These are phyloP conservation scores for Trichogramma dendrolimi DNA, from an alignment of 2,888 invertebrate genomes.

Conservation along the genomic window DNA sequence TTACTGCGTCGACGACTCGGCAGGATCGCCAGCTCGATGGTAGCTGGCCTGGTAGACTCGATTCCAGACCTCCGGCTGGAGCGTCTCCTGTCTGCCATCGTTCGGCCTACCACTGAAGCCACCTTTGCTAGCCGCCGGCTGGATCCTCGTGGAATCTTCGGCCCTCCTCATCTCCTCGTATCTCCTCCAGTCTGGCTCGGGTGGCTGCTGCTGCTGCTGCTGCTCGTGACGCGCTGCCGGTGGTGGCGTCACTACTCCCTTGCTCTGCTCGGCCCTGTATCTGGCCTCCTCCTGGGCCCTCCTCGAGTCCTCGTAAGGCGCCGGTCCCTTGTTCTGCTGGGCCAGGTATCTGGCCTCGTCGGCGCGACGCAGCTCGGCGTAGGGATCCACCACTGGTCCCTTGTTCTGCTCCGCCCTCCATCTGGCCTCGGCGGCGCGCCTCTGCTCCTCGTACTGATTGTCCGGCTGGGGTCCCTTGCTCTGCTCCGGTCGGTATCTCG, in stretches of 20 bases:
- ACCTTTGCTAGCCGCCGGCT: too few species aligned
- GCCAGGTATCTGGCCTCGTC: slow-evolving; percentile 19
- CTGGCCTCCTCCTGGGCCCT: background rate
- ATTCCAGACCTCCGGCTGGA: too few species aligned
- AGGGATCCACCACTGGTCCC: background rate
- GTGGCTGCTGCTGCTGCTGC: background rate
- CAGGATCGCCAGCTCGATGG: too few species aligned
- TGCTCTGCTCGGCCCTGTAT: slow-evolving; percentile 18
- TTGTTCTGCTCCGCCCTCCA: background rate
- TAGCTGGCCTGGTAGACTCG: too few species aligned
- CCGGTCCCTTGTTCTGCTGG: slow-evolving; percentile 10
- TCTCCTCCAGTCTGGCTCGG: background rate
- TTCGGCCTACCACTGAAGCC: too few species aligned
- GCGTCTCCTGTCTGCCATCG: too few species aligned
- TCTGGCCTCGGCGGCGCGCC: background rate
- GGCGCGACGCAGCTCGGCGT: too few species aligned
- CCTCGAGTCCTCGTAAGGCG: slow-evolving; percentile 8
- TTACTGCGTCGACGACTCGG: too few species aligned
- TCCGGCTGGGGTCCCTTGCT: background rate
- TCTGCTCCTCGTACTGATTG: background rate
- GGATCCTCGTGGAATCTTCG: background rate
- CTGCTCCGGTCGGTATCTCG: background rate
- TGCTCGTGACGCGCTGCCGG: too few species aligned
- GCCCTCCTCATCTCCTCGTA: background rate
- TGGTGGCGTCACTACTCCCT: slow-evolving; percentile 8